A percentile compares a stretch with the other conserved stretches of the same genome.
phyloP scores from a whole-genome alignment of 1,140 invertebrate species.

The Philopotamus ludificatus region DNA sequence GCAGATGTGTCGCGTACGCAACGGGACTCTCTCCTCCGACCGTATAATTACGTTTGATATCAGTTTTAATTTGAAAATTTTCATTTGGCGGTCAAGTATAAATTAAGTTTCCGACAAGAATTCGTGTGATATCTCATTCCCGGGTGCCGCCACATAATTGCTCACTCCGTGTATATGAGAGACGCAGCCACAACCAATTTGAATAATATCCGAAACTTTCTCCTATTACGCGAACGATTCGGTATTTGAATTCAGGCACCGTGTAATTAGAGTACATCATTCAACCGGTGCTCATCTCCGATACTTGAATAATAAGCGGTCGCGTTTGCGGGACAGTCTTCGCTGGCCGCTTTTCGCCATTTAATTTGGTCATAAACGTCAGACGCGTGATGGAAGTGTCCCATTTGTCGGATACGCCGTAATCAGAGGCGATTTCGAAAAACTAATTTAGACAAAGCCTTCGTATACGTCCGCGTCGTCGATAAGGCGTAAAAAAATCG shows the following conservation, averaged over 20 bases:
- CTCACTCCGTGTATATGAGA: slow-evolving; percentile 7
- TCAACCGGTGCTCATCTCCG: slow-evolving; percentile 18
- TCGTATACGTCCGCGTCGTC: too few relatives aligned
- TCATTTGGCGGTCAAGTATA: neutral
- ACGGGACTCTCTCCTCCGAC: too few relatives aligned
- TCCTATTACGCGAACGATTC: neutral
- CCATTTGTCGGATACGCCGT: too few relatives aligned
- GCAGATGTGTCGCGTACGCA: neutral
- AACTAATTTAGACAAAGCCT: too few relatives aligned
- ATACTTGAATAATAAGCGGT: slow-evolving; percentile 8
- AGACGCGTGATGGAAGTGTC: too few relatives aligned
- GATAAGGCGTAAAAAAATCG: too few relatives aligned
- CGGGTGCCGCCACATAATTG: slow-evolving; percentile 8
- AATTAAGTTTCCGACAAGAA: neutral
- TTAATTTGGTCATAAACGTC: slow-evolving; percentile 16
- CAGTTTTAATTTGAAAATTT: neutral
- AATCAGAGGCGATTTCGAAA: too few relatives aligned
- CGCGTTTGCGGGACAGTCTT: neutral
- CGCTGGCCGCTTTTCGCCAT: slow-evolving; percentile 10
- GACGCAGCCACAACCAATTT: neutral
- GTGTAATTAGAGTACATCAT: slow-evolving; percentile 39
- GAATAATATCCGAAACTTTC: slow-evolving; percentile 8
- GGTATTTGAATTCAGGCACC: slow-evolving; percentile 29
- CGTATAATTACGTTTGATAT: too few relatives aligned
- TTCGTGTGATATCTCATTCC: neutral